Conservation (phyloP, 2,888 invertebrate genomes). For the Cactoblastis cactorum region DNA sequence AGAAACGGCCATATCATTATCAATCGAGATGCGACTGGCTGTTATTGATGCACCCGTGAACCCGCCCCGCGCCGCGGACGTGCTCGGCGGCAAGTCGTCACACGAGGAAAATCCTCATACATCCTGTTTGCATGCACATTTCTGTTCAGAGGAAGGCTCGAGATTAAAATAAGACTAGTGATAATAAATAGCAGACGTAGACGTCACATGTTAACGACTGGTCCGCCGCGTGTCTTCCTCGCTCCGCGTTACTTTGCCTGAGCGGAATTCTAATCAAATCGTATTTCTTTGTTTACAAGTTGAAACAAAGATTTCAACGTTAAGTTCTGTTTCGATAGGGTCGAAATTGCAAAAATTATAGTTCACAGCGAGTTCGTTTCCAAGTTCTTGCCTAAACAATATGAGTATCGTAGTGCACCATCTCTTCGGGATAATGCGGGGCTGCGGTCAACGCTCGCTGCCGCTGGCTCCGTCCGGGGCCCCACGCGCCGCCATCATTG, state of each 20-base stretch:
- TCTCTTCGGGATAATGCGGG: conserved; percentile 21
- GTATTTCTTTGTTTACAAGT: neutral
- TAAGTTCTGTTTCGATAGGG: neutral
- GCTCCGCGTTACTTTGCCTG: conserved; percentile 19
- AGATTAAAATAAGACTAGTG: conserved; percentile 34
- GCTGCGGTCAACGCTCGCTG: conserved; percentile 62
- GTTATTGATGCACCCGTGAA: conserved; percentile 26
- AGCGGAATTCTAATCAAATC: conserved; percentile 24
- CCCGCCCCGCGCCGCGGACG: conserved; percentile 36
- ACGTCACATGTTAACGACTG: conserved; percentile 27
- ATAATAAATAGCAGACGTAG: conserved; percentile 35
- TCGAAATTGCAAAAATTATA: neutral
- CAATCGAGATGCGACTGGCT: conserved; percentile 7
- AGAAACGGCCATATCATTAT: conserved; percentile 4
- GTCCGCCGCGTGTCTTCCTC: conserved; percentile 14
- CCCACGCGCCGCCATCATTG: conserved; percentile 39
- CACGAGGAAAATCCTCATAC: conserved; percentile 58
- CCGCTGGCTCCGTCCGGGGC: conserved; percentile 45
- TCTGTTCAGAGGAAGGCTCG: conserved; percentile 31
- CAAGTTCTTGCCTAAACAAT: conserved; percentile 1
- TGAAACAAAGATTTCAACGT: neutral
- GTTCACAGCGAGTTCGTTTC: neutral
- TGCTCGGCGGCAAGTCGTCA: conserved; percentile 25
- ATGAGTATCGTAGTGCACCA: conserved; percentile 13
- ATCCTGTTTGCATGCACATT: conserved; percentile 57